Conservation (phyloP, 2,888 invertebrate genomes). For the Aricia artaxerxes region DNA sequence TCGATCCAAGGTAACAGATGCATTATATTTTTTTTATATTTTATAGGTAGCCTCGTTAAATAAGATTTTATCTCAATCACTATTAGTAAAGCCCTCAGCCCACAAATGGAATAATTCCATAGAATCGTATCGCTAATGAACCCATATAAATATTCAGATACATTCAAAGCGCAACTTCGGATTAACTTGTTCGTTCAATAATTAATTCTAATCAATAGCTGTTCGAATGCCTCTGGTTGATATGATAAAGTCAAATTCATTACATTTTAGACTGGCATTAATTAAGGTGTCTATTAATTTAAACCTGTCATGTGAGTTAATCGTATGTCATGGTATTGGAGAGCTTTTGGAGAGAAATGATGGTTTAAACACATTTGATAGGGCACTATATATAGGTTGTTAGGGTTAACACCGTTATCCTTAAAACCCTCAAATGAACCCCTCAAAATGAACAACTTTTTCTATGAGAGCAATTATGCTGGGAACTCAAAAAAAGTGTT, state of each 20-base stretch:
- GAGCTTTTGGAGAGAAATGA: not conserved
- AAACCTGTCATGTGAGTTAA: not conserved
- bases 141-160: constrained; percentile 31
- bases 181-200: constrained; percentile 30
- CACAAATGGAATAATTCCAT: constrained; percentile 26
- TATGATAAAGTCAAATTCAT: constrained; percentile 25
- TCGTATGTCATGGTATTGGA: not conserved
- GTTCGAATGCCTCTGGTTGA: constrained; percentile 19
- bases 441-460: no score
- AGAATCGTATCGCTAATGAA: constrained; percentile 30
- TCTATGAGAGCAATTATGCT: no score
- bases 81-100: not conserved
- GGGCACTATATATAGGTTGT: not conserved
- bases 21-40: no score
- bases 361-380: not conserved
- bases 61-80: not conserved
- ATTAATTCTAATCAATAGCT: constrained; percentile 32
- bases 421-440: no score
- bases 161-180: constrained; percentile 25
- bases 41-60: not conserved
- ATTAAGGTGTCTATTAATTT: constrained; percentile 17
- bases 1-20: no score
- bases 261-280: constrained; percentile 6
- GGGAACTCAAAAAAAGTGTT: no score
- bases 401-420: no score